phyloP scores from a whole-genome alignment of 2,888 invertebrate species.

The Polylopha cassiicola region DNA sequence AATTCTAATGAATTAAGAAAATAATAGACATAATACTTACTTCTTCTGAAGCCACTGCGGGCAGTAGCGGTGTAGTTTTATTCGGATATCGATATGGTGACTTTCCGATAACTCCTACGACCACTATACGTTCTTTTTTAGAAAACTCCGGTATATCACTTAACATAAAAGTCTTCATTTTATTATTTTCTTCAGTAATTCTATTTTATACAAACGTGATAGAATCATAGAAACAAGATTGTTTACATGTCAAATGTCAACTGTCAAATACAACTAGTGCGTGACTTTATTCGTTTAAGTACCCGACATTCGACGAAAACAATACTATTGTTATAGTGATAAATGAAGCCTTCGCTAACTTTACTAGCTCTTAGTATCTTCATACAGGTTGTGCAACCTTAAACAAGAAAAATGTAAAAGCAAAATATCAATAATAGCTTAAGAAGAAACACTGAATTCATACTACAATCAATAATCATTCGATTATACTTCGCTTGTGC shows the following conservation, averaged over 20 bases:
- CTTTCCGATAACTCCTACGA: constrained; percentile 85
- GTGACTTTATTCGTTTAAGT: too few relatives aligned
- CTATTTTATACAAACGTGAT: neutral
- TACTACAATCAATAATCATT: too few relatives aligned
- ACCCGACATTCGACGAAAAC: too few relatives aligned
- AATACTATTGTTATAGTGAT: too few relatives aligned
- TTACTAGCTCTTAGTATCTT: too few relatives aligned
- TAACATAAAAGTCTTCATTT: constrained; percentile 58
- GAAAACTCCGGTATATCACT: constrained; percentile 67
- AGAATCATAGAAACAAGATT: neutral
- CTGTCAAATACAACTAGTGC: constrained; percentile 1
- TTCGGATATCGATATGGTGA: constrained; percentile 80
- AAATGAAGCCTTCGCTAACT: too few relatives aligned
- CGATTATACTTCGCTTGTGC: too few relatives aligned
- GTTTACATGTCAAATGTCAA: constrained; percentile 18
- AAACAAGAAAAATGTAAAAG: too few relatives aligned
- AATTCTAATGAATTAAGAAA: constrained; percentile 1
- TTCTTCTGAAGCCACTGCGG: constrained; percentile 62
- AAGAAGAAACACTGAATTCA: too few relatives aligned
- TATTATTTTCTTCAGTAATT: constrained; percentile 20
- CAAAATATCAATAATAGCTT: too few relatives aligned
- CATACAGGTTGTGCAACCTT: too few relatives aligned
- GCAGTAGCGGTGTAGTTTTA: constrained; percentile 79
- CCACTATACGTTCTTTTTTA: constrained; percentile 77
- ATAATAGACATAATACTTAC: constrained; percentile 36